A percentile compares a stretch with the other conserved stretches of the same genome.
Conservation (phyloP, 2,113 vertebrate genomes). For the Cranoglanis bouderius region DNA sequence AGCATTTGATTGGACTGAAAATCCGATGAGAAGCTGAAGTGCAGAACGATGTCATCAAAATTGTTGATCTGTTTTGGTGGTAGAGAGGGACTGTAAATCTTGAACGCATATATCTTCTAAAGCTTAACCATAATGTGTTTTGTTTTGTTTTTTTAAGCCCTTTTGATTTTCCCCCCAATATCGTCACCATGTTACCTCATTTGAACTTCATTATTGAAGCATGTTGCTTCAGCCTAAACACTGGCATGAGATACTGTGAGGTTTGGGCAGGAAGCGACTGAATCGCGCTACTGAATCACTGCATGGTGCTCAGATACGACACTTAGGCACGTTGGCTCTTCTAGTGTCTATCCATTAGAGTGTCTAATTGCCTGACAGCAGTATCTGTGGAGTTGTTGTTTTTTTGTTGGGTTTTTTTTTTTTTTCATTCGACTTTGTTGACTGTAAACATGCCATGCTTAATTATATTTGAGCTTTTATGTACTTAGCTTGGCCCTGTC, state of each 20-base stretch:
- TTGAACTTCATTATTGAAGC: not conserved
- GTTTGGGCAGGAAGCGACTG: not conserved
- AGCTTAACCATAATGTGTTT: not conserved
- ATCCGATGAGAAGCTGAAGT: too few species aligned
- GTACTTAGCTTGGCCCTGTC: slow-evolving; percentile 6
- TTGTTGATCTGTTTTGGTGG: too few species aligned
- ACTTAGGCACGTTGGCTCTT: slow-evolving; percentile 7
- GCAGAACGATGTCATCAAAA: too few species aligned
- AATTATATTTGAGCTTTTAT: slow-evolving; percentile 38
- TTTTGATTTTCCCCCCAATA: not conserved
- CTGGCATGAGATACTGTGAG: not conserved
- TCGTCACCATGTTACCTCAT: not conserved
- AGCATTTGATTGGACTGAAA: too few species aligned
- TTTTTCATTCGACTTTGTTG: slow-evolving; percentile 49
- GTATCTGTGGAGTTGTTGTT: slow-evolving; percentile 8
- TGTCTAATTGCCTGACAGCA: slow-evolving; percentile 35
- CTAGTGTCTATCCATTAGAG: not conserved
- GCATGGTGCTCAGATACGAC: not conserved
- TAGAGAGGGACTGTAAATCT: too few species aligned
- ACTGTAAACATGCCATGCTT: slow-evolving; percentile 52
- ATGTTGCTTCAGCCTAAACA: not conserved
- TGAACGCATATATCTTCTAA: too few species aligned
- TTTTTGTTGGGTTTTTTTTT: too few species aligned
- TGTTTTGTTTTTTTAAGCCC: not conserved
- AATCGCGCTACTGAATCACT: not conserved